Evolutionary conservation across 1,140 invertebrate species (phyloP).

Genomic region (Plectrocnemia conspersa): DNA sequence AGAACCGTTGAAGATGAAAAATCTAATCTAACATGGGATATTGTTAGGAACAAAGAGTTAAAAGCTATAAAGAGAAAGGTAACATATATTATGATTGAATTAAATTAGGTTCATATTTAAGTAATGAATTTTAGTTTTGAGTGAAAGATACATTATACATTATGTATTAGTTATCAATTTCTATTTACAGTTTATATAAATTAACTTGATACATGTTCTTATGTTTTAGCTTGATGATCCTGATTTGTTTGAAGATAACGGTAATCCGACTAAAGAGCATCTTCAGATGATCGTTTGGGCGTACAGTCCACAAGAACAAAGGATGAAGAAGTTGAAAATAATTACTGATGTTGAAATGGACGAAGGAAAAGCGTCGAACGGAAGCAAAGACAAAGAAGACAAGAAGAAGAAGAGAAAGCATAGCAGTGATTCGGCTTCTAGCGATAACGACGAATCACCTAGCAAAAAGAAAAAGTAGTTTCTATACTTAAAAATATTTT

Average conservation of each 20-base stretch:
- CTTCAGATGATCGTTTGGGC: constrained; percentile 60
- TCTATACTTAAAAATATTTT: background rate
- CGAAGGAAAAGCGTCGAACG: constrained; percentile 15
- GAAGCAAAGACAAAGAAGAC: constrained; percentile 14
- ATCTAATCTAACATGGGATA: constrained; percentile 58
- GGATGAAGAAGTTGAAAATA: constrained; percentile 30
- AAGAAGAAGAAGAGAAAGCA: constrained; percentile 25
- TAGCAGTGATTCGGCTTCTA: constrained; percentile 16
- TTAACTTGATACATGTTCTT: background rate
- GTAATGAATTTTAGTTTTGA: background rate
- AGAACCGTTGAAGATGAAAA: constrained; percentile 54
- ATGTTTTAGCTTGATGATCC: constrained; percentile 27
- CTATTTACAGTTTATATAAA: background rate
- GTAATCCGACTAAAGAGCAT: constrained; percentile 57
- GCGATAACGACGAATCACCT: constrained; percentile 21
- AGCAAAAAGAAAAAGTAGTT: constrained; percentile 26
- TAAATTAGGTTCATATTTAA: too few species aligned
- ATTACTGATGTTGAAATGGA: constrained; percentile 8
- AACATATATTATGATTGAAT: constrained; percentile 24
- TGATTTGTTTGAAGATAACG: constrained; percentile 56
- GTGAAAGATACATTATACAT: background rate
- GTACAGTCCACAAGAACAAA: constrained; percentile 51
- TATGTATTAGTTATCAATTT: background rate
- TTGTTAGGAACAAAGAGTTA: constrained; percentile 55
- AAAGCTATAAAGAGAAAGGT: constrained; percentile 54